Percentiles rank a stretch among this genome's conserved stretches.
Conservation (phyloP, 2,888 invertebrate genomes). For the Ferdinandea cuprea region DNA sequence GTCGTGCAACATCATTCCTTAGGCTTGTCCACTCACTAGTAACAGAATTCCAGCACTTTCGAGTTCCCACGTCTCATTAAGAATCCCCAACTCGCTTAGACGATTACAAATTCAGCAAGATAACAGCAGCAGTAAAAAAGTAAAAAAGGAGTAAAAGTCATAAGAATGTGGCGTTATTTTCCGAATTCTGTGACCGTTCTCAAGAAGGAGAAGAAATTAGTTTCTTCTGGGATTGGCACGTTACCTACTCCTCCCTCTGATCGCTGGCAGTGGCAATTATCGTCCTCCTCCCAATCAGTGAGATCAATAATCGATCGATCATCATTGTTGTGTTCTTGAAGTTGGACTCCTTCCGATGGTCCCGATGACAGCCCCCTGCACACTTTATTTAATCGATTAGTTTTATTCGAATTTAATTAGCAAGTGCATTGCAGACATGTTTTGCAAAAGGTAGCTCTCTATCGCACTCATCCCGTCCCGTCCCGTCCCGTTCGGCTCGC, state of each 20-base stretch:
- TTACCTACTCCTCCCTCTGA: slow-evolving; percentile 35
- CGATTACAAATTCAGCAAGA: slow-evolving; percentile 73
- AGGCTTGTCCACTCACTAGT: slow-evolving; percentile 54
- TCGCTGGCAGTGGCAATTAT: slow-evolving; percentile 44
- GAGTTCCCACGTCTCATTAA: slow-evolving; percentile 80
- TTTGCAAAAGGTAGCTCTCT: slow-evolving; percentile 50
- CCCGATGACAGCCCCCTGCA: slow-evolving; percentile 41
- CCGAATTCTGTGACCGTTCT: slow-evolving; percentile 51
- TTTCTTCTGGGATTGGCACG: slow-evolving; percentile 40
- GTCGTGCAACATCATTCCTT: slow-evolving; percentile 61
- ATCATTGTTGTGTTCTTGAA: slow-evolving; percentile 51
- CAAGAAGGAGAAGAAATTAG: slow-evolving; percentile 30
- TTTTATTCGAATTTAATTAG: slow-evolving; percentile 77
- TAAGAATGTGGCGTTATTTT: slow-evolving; percentile 62
- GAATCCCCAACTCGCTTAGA: slow-evolving; percentile 75
- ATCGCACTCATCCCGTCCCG: slow-evolving; percentile 13
- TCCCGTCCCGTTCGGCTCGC: too few relatives aligned
- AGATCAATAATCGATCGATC: slow-evolving; percentile 73
- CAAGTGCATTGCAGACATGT: slow-evolving; percentile 75
- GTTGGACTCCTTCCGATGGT: slow-evolving; percentile 11
- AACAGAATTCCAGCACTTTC: slow-evolving; percentile 70
- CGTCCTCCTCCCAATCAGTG: slow-evolving; percentile 51
- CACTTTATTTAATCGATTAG: slow-evolving; percentile 76
- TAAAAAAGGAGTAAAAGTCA: too few relatives aligned
- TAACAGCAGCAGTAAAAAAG: slow-evolving; percentile 57